These are phyloP conservation scores for Scyliorhinus canicula DNA, from an alignment of 2,797 vertebrate genomes.

Conservation along the genomic window DNA sequence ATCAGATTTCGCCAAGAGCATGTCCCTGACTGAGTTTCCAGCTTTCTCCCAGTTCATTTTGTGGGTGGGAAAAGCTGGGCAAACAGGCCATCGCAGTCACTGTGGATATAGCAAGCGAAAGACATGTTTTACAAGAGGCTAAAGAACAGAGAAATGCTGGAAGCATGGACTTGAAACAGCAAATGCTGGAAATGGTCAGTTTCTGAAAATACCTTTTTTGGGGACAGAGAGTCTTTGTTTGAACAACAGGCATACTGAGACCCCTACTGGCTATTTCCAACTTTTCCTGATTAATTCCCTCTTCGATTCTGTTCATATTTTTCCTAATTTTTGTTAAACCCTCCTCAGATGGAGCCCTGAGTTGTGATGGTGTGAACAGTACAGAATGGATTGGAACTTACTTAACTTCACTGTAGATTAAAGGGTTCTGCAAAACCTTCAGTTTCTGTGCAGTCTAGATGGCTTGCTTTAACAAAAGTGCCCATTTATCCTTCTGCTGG, in stretches of 20 bases:
- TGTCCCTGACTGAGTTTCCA: slow-evolving; percentile 17
- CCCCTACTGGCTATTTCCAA: background rate
- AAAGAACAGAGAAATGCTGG: background rate
- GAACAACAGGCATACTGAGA: background rate
- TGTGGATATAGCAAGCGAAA: background rate
- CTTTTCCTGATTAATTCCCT: background rate
- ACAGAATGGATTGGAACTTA: background rate
- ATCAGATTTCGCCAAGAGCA: background rate
- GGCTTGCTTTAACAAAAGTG: background rate
- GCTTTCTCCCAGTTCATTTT: background rate
- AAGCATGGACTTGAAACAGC: background rate
- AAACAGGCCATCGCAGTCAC: background rate
- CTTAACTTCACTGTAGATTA: background rate
- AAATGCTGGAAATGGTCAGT: background rate
- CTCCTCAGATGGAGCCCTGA: background rate
- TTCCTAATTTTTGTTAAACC: background rate
- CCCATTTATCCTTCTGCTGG: background rate
- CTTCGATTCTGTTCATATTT: background rate
- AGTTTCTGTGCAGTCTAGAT: background rate
- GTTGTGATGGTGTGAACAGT: background rate
- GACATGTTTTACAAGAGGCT: background rate
- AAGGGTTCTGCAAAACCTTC: background rate
- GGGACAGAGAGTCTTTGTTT: background rate
- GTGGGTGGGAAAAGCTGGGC: too few species aligned
- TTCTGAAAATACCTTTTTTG: background rate